A percentile compares a stretch with the other conserved stretches of the same genome.
Evolutionary conservation across 2,888 invertebrate genomes (phyloP).

Genomic region (Temnothorax rugatulus): DNA sequence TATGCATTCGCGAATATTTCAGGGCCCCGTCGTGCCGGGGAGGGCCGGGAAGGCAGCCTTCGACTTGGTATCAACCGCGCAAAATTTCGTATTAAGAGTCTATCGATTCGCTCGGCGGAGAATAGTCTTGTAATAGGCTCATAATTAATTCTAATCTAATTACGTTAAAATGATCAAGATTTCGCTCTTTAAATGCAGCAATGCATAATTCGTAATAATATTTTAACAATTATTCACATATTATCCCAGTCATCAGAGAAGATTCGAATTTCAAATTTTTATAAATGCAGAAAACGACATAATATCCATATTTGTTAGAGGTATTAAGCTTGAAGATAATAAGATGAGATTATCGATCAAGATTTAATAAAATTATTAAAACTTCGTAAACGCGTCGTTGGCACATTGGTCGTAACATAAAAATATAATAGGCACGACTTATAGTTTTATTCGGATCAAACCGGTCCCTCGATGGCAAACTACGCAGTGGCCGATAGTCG

Average conservation of each 20-base stretch:
- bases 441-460: background rate
- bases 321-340: background rate
- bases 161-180: background rate
- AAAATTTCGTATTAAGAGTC: conserved; percentile 75
- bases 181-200: background rate
- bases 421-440: background rate
- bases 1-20: conserved; percentile 82
- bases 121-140: background rate
- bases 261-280: background rate
- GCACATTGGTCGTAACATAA: background rate
- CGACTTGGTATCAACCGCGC: conserved; percentile 63
- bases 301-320: background rate
- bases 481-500: conserved; percentile 26
- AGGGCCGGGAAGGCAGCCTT: conserved; percentile 35
- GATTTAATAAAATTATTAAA: background rate
- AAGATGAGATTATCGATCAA: background rate
- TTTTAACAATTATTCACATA: background rate
- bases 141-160: background rate
- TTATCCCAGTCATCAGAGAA: background rate
- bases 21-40: conserved; percentile 67
- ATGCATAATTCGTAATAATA: background rate
- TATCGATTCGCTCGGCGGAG: conserved; percentile 53
- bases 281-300: conserved; percentile 1
- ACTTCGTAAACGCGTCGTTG: background rate
- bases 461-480: background rate